These are phyloP conservation scores for Cepaea nemoralis DNA, from an alignment of 1,140 invertebrate genomes.

Conservation along the genomic window DNA sequence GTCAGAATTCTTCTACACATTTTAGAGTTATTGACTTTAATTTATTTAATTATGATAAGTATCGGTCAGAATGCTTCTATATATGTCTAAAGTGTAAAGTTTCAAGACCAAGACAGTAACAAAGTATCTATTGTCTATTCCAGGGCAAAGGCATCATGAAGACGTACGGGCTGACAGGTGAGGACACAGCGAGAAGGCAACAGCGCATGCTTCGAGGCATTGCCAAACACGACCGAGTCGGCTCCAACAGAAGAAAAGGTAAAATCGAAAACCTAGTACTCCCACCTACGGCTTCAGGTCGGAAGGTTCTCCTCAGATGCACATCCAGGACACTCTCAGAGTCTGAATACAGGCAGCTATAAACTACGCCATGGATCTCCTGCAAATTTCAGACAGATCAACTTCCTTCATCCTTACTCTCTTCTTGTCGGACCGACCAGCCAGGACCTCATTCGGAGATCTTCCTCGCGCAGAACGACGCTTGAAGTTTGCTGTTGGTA, in stretches of 20 bases:
- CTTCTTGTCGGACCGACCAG: conserved; percentile 46
- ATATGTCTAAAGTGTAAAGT: too few relatives aligned
- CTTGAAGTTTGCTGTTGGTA: conserved; percentile 44
- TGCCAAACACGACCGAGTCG: conserved; percentile 19
- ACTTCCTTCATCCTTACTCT: conserved; percentile 45
- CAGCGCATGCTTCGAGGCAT: conserved; percentile 48
- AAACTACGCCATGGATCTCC: conserved; percentile 3
- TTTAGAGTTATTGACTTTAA: too few relatives aligned
- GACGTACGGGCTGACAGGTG: conserved; percentile 89
- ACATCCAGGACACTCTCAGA: background rate
- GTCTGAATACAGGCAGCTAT: background rate
- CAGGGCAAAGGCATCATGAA: conserved; percentile 86
- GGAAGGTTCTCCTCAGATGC: conserved; percentile 14
- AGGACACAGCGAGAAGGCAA: conserved; percentile 74
- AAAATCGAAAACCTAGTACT: conserved; percentile 17
- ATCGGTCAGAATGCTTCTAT: too few relatives aligned
- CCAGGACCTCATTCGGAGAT: conserved; percentile 47
- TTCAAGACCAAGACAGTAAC: too few relatives aligned
- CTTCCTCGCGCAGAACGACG: conserved; percentile 46
- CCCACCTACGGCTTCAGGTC: conserved; percentile 18
- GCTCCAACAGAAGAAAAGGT: background rate
- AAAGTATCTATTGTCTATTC: conserved; percentile 24
- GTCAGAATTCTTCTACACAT: too few relatives aligned
- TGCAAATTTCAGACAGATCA: background rate
- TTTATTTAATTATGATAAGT: too few relatives aligned